phyloP scores from a whole-genome alignment of 2,113 vertebrate genomes.

The Lichenostomus cassidix region DNA sequence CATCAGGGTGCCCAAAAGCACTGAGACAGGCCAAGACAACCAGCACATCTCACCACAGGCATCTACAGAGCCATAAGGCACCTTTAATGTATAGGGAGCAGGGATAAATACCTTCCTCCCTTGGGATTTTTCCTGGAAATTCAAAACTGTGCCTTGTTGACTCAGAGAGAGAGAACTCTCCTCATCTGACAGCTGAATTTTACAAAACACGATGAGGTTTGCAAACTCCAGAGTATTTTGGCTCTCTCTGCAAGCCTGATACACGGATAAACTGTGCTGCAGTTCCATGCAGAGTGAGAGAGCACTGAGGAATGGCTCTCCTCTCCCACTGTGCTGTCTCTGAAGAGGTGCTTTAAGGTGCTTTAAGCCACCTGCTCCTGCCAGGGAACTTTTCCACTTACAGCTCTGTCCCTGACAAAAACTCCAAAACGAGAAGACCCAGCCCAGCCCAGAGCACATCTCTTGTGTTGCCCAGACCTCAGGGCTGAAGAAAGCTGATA shows the following conservation, averaged over 20 bases:
- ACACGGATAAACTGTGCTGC: rapidly evolving
- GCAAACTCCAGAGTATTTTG: background rate
- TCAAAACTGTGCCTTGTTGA: background rate
- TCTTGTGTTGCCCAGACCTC: background rate
- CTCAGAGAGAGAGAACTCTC: background rate
- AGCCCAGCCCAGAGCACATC: background rate
- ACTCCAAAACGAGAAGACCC: background rate
- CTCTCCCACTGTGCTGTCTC: background rate
- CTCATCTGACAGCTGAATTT: background rate
- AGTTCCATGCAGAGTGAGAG: background rate
- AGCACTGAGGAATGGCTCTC: background rate
- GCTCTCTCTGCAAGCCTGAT: background rate
- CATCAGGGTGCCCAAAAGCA: background rate
- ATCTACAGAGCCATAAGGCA: background rate
- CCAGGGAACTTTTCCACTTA: background rate
- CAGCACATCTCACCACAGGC: background rate
- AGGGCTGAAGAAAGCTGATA: background rate
- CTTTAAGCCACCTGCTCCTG: background rate
- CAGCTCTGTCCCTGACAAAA: background rate
- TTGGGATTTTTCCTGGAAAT: background rate
- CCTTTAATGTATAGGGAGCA: rapidly evolving
- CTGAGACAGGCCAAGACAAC: background rate
- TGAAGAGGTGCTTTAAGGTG: background rate
- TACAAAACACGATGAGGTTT: background rate
- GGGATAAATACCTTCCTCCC: background rate